Evolutionary conservation across 2,113 vertebrate species (phyloP), one percentile per base, ranked within the genome.

Genomic region (Neodon shergylaensis): DNA sequence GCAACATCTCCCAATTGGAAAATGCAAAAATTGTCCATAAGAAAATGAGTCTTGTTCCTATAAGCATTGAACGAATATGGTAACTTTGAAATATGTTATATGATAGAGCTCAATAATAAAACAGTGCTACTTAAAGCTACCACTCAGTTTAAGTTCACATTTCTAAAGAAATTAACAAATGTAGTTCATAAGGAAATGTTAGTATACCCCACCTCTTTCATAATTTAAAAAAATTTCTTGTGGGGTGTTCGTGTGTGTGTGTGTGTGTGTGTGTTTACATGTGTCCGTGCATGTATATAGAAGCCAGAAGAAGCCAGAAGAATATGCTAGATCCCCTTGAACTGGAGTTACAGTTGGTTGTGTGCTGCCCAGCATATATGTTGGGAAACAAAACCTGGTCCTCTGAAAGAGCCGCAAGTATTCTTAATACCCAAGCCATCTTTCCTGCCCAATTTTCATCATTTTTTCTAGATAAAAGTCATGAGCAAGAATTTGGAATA

Each of bases 81-180:
- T 17, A 79, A 16, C 39, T 65, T 26, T 63, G 4, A 47, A 84
- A 76, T 68, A 7, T 49, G 3, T 61, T 52, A n/a, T 66, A 4
- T 1, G 42, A 10, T n/a, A 77, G 66, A 61, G 2, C 54, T 61
- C 2, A 92, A 54, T 72, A 89, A 79, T 81, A 28, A 68, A 58
- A 65, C 63, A 22, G 90, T 36, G 21, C 5, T 2, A 42, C 24
- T 5, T 47, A 14, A 90, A 36, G 21, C 11, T 9, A 81, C 73
- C 7, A 49, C 8, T 10, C 24, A 54, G 33, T 47, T 95, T 68
- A 84, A 90, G 39, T 63, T 52, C 54, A 66, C 65, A 82, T 39
- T 96, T 3, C 74, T n/a, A 83, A 96, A 82, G 44, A 94, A 94
- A 91, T 33, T 21, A 26, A 88, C 14, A 88, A 90, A 81, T 88